A percentile compares a stretch with the other conserved stretches of the same genome.
phyloP scores from a whole-genome alignment of 2,113 vertebrate species.

The Rhinopomastus cyanomelas region DNA sequence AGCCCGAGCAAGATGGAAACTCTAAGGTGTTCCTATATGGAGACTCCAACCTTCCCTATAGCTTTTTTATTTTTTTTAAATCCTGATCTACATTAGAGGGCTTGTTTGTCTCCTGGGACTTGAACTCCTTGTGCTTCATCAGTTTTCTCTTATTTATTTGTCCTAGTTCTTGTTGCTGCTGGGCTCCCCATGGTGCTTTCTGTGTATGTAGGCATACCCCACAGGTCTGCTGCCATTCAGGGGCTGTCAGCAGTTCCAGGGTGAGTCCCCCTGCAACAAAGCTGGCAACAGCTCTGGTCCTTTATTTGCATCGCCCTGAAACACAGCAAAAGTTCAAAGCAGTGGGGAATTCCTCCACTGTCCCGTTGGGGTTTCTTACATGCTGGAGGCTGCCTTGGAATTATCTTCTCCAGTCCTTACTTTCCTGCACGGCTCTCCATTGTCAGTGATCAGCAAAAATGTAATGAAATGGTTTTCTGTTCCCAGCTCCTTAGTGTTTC shows the following conservation, averaged over 20 bases:
- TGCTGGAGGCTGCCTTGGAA: not conserved
- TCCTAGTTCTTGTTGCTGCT: not conserved
- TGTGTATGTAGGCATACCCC: not conserved
- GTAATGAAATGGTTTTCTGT: not conserved
- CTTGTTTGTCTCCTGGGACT: not conserved
- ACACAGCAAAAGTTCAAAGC: not conserved
- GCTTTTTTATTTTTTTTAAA: not conserved
- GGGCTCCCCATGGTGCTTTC: not conserved
- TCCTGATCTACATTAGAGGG: not conserved
- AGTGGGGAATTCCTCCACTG: not conserved
- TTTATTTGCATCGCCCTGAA: not conserved
- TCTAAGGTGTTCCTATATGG: not conserved
- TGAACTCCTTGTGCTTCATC: not conserved
- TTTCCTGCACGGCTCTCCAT: not conserved
- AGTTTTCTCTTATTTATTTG: not conserved
- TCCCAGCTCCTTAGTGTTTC: not conserved
- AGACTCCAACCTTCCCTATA: not conserved
- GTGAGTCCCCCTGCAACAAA: not conserved
- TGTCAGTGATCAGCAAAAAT: not conserved
- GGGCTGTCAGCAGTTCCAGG: not conserved
- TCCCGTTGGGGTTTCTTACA: not conserved
- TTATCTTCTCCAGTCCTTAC: not conserved
- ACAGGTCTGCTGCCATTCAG: not conserved
- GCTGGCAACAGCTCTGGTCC: not conserved
- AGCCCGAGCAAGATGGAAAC: not conserved